Evolutionary conservation across 2,888 invertebrate genomes (phyloP).

Genomic region (Amphiduros pacificus): DNA sequence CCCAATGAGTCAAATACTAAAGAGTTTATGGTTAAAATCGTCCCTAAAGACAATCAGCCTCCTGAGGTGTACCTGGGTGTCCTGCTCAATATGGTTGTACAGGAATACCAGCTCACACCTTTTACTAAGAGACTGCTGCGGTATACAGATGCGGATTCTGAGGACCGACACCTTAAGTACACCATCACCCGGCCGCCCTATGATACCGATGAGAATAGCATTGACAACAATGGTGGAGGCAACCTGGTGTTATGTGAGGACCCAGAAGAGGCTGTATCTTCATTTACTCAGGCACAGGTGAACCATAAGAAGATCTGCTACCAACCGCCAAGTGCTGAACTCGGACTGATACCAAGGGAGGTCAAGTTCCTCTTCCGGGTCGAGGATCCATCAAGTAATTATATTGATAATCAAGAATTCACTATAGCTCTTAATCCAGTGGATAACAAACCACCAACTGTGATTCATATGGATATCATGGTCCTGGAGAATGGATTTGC

Average conservation of each 20-base stretch:
- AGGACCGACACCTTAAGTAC: constrained; percentile 45
- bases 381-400: constrained; percentile 52
- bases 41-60: constrained; percentile 54
- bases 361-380: constrained; percentile 55
- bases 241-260: constrained; percentile 47
- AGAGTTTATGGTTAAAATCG: constrained; percentile 50
- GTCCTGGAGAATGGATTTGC: constrained; percentile 47
- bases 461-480: constrained; percentile 47
- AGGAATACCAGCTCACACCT: constrained; percentile 49
- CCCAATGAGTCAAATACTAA: constrained; percentile 52
- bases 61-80: constrained; percentile 47
- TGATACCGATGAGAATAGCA: constrained; percentile 50
- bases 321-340: constrained; percentile 49
- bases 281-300: constrained; percentile 56
- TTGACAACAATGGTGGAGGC: constrained; percentile 47
- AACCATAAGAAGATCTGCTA: constrained; percentile 58
- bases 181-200: constrained; percentile 43
- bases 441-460: constrained; percentile 54
- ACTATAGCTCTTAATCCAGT: constrained; percentile 53
- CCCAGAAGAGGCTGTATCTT: constrained; percentile 35
- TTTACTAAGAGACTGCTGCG: constrained; percentile 45
- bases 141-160: constrained; percentile 50
- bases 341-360: constrained; percentile 52
- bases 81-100: constrained; percentile 48
- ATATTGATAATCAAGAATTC: constrained; percentile 48